A percentile compares a stretch with the other conserved stretches of the same genome.
phyloP scores from a whole-genome alignment of 1,140 invertebrate genomes.

The Patella vulgata region DNA sequence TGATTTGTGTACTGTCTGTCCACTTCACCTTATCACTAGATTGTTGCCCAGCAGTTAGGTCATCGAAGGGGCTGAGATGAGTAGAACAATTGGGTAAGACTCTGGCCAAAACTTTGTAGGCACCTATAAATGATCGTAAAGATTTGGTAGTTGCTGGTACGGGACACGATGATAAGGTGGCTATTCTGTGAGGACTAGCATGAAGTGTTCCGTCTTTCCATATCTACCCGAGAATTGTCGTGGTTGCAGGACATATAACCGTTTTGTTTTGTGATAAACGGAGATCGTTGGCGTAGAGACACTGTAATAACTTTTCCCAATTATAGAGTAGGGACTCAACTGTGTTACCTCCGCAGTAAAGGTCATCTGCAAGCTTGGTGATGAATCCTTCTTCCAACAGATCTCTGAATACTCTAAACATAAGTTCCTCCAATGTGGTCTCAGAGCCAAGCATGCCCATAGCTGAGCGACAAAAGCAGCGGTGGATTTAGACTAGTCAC shows the following conservation, averaged over 20 bases:
- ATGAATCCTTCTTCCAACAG: too few relatives aligned
- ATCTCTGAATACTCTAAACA: too few relatives aligned
- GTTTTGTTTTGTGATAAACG: slow-evolving; percentile 16
- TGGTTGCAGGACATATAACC: slow-evolving; percentile 12
- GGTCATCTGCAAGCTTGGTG: too few relatives aligned
- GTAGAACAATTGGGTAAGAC: slow-evolving; percentile 24
- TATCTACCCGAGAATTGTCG: slow-evolving; percentile 26
- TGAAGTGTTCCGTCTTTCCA: slow-evolving; percentile 21
- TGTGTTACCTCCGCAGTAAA: slow-evolving; percentile 11
- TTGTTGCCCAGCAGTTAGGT: slow-evolving; percentile 21
- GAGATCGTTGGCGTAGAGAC: slow-evolving; percentile 4
- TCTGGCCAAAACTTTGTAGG: slow-evolving; percentile 25
- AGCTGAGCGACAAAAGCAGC: too few relatives aligned
- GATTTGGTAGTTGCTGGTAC: slow-evolving; percentile 13
- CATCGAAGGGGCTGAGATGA: slow-evolving; percentile 23
- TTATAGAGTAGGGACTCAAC: slow-evolving; percentile 5
- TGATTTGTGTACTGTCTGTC: slow-evolving; percentile 26
- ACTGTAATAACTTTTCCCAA: slow-evolving; percentile 6
- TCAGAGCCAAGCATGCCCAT: too few relatives aligned
- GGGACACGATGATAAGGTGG: slow-evolving; percentile 14
- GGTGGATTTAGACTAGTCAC: too few relatives aligned
- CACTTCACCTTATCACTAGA: slow-evolving; percentile 28
- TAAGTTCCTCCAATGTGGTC: too few relatives aligned
- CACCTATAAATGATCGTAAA: slow-evolving; percentile 29
- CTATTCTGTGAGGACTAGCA: slow-evolving; percentile 26